Evolutionary conservation across 2,113 vertebrate genomes (phyloP), one percentile per base, ranked within the genome.

Genomic region (Origma solitaria): DNA sequence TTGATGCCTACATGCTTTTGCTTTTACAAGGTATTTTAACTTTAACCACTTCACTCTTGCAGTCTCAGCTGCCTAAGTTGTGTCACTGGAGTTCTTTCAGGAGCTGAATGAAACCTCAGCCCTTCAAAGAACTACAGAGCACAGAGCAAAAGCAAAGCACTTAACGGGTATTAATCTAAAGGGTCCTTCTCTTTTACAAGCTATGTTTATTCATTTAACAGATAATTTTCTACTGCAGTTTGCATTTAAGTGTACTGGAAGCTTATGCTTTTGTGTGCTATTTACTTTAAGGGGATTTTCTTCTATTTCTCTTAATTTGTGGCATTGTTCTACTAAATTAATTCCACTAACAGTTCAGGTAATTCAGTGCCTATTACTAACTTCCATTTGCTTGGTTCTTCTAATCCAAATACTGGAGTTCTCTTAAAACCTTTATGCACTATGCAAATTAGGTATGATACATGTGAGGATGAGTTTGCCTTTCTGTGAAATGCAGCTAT

Each of bases 261-360:
- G 37, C 40, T 75, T 83, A 92, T 81, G 81, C 72, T 91, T 95
- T 83, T 68, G 65, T 84, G 51, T 95, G 49, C 51, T 71, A 42
- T 90, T 94, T 92, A 61, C 82, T 87, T 76, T 93, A 81, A 93
- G 62, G 84, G 49, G 64, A 66, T 94, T 93, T 88, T 90, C 40
- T 92, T 92, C 51, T 72, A 65, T 88, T 94, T 90, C 60, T 96
- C 56, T 61, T 93, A 56, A 94, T 83, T 68, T 86, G 47, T 65
- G 44, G 35, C 54, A 85, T 47, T 86, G 56, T 75, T 95, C 68
- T 68, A 35, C 38, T 86, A 61, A 92, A 86, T 88, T 37, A 92
- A 83, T 86, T 92, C 54, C 31, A 56, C 50, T 83, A 86, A 40
- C 25, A 66, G 38, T 82, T 73, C 3, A 12, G 42, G 42, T 94